Evolutionary conservation across 2,113 vertebrate species (phyloP).

Genomic region (Sterrhoptilus dennistouni): DNA sequence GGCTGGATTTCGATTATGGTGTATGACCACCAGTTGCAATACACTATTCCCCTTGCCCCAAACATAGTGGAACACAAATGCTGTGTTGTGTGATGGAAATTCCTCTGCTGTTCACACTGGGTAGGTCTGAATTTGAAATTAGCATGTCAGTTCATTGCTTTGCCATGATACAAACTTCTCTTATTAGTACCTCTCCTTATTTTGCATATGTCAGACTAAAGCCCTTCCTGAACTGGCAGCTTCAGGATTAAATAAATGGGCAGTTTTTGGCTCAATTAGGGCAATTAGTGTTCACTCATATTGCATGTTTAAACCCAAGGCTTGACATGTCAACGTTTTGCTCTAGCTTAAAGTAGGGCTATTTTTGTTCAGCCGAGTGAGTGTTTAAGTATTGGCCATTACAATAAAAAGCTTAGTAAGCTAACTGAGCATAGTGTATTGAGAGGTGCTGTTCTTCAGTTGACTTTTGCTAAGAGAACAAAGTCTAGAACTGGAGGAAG

Average conservation of each 20-base stretch:
- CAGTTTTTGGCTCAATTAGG: background rate
- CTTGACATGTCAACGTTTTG: background rate
- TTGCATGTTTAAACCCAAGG: background rate
- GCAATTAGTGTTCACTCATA: slow-evolving; percentile 15
- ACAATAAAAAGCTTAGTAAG: background rate
- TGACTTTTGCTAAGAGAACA: background rate
- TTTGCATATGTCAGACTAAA: background rate
- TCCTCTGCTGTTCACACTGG: background rate
- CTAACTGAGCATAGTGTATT: background rate
- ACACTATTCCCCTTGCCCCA: background rate
- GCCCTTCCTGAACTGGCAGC: background rate
- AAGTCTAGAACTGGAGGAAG: background rate
- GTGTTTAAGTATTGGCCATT: background rate
- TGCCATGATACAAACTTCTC: background rate
- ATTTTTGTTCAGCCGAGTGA: background rate
- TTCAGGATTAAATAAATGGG: background rate
- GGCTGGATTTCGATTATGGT: background rate
- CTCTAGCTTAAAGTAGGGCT: background rate
- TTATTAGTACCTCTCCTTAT: background rate
- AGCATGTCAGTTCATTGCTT: background rate
- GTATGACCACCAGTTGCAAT: background rate
- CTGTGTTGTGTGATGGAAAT: background rate
- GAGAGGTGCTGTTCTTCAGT: background rate
- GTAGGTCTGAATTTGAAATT: background rate
- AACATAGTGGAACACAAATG: background rate